phyloP scores from a whole-genome alignment of 1,140 invertebrate genomes.

The Tetranychus cinnabarinus region DNA sequence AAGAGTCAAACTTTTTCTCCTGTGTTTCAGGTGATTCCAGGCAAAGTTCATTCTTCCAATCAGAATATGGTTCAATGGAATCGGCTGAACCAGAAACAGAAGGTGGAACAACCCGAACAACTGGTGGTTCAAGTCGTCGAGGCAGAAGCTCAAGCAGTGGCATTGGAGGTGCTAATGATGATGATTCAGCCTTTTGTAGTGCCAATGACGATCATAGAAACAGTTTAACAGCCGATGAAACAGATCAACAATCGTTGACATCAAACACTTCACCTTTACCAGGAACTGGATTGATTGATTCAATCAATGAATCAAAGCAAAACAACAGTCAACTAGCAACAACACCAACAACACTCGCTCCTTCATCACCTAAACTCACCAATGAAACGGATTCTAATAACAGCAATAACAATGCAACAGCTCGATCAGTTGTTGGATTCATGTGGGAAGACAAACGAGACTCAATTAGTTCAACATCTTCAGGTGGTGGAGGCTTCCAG shows the following conservation, averaged over 20 bases:
- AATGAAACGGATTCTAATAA: not conserved
- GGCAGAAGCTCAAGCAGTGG: not conserved
- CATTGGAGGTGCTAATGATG: not conserved
- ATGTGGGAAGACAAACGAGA: not conserved
- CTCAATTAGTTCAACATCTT: not conserved
- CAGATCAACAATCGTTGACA: not conserved
- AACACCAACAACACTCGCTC: not conserved
- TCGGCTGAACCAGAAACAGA: conserved; percentile 11
- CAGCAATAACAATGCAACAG: not conserved
- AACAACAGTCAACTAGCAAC: not conserved
- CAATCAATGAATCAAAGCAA: not conserved
- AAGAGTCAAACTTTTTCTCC: conserved; percentile 17
- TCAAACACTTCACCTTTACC: not conserved
- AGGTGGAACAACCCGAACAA: not conserved
- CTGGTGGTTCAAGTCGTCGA: not conserved
- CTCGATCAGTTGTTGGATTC: not conserved
- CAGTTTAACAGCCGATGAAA: not conserved
- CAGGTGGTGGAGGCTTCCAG: not conserved
- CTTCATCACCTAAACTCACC: not conserved
- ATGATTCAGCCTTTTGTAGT: conserved; percentile 1
- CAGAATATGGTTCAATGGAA: conserved; percentile 10
- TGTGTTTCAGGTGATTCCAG: conserved; percentile 13
- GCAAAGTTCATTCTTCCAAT: conserved; percentile 12
- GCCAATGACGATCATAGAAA: not conserved
- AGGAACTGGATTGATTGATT: not conserved